phyloP scores from a whole-genome alignment of 2,797 vertebrate species.

The Semotilus atromaculatus region DNA sequence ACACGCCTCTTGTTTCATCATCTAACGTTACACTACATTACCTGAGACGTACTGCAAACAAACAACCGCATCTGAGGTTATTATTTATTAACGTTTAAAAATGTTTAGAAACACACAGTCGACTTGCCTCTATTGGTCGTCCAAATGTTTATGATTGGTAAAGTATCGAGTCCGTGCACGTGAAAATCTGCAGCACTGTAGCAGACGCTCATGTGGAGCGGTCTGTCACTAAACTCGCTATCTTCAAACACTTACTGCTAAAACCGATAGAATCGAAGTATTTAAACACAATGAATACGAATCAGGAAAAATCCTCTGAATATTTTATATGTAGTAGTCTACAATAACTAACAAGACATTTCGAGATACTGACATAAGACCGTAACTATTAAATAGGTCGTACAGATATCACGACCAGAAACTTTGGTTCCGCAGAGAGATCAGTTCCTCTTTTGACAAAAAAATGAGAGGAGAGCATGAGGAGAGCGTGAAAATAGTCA shows the following conservation, averaged over 20 bases:
- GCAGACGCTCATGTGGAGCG: conserved; percentile 16
- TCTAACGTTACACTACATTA: neutral
- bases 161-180: conserved; percentile 3
- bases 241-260: neutral
- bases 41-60: neutral
- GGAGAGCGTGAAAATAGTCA: neutral
- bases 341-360: conserved; percentile 46
- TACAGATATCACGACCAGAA: conserved; percentile 51
- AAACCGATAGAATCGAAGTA: neutral
- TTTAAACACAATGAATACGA: neutral
- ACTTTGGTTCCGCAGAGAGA: conserved; percentile 65
- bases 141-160: neutral
- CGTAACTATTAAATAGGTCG: conserved; percentile 65
- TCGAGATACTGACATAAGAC: conserved; percentile 67
- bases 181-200: neutral
- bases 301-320: neutral
- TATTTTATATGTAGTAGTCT: neutral
- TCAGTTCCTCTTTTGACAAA: neutral
- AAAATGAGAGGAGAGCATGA: neutral
- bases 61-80: neutral
- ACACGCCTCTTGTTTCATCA: conserved; percentile 25
- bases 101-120: neutral
- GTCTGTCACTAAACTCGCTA: neutral
- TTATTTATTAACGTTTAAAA: neutral
- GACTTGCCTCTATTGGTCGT: neutral